Percentiles rank a stretch among this genome's conserved stretches.
Evolutionary conservation across 1,140 invertebrate species (phyloP).

Genomic region (Drosophila cardini): DNA sequence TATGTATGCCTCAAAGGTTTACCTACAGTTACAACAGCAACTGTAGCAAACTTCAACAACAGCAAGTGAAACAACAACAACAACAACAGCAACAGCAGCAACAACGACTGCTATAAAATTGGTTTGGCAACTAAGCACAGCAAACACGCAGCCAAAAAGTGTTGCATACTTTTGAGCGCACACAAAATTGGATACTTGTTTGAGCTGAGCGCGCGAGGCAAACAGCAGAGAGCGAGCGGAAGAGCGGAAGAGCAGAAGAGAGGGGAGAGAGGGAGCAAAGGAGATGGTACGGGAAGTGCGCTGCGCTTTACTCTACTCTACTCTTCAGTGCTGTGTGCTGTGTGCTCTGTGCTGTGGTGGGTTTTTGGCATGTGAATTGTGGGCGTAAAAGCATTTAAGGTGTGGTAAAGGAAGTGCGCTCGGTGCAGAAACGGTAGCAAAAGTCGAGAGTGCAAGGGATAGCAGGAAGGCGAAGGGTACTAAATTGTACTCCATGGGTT

Average conservation of each 20-base stretch:
- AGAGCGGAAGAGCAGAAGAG: no score
- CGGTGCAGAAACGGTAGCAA: no score
- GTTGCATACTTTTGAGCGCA: slow-evolving; percentile 53
- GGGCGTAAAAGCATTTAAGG: slow-evolving; percentile 17
- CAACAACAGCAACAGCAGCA: slow-evolving; percentile 4
- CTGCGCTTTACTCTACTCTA: no score
- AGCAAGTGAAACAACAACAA: not conserved
- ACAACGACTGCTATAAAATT: slow-evolving; percentile 32
- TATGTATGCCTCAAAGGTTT: slow-evolving; percentile 60
- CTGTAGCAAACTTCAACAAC: not conserved
- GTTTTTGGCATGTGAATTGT: not conserved
- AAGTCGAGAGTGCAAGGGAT: slow-evolving; percentile 6
- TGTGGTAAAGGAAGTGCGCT: not conserved
- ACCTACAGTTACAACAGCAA: not conserved
- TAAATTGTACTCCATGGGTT: no score
- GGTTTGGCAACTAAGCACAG: slow-evolving; percentile 18
- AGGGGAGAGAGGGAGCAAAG: no score
- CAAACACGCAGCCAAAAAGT: slow-evolving; percentile 48
- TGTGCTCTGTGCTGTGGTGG: not conserved
- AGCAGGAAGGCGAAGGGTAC: no score
- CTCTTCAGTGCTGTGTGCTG: not conserved
- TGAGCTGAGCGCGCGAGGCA: not conserved
- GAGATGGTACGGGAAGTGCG: no score
- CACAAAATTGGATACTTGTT: slow-evolving; percentile 14
- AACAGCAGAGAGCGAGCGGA: no score